Conservation (phyloP, 2,888 invertebrate species). For the Campoplex nolae region DNA sequence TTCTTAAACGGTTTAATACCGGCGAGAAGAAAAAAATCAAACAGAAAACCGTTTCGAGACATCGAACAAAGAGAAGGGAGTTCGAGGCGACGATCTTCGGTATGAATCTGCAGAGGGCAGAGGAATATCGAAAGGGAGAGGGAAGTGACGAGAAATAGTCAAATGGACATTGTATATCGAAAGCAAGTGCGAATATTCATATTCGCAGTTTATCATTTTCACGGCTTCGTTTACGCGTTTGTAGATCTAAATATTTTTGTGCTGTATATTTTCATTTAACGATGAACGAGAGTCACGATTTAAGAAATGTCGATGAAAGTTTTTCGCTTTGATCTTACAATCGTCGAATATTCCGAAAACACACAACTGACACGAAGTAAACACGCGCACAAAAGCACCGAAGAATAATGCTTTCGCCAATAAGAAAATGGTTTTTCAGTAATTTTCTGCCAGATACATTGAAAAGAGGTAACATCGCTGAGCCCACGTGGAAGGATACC, state of each 20-base stretch:
- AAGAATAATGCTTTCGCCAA: constrained; percentile 66
- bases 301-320: background rate
- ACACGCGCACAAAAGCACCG: background rate
- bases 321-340: background rate
- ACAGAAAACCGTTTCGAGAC: background rate
- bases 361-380: constrained; percentile 1
- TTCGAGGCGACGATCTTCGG: constrained; percentile 32
- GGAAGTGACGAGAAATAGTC: constrained; percentile 27
- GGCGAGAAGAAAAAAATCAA: background rate
- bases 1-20: constrained; percentile 3
- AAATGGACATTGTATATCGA: constrained; percentile 25
- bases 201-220: constrained; percentile 29
- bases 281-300: background rate
- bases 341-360: background rate
- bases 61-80: constrained; percentile 23
- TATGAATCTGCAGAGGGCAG: constrained; percentile 24
- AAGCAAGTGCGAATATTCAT: constrained; percentile 40
- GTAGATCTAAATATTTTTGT: background rate
- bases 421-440: constrained; percentile 73
- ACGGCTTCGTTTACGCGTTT: background rate
- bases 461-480: constrained; percentile 59
- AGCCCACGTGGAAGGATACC: constrained; percentile 69
- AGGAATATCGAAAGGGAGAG: constrained; percentile 20
- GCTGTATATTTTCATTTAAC: background rate
- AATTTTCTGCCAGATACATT: constrained; percentile 68